Evolutionary conservation across 2,113 vertebrate species (phyloP).

Genomic region (Xiphophorus couchianus): DNA sequence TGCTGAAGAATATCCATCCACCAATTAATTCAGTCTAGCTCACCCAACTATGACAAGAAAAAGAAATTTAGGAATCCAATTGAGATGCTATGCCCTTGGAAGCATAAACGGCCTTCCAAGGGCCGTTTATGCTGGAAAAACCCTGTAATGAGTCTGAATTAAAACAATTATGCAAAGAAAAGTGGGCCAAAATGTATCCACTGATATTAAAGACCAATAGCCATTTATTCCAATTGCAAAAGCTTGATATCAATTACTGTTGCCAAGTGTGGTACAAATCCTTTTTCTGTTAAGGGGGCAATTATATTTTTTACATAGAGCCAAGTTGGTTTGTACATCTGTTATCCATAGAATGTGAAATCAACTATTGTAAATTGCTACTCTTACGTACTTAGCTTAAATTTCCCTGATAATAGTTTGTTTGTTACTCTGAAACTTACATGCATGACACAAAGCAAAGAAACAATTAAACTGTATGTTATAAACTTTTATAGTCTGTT

Average conservation of each 20-base stretch:
- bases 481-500: no score
- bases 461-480: neutral
- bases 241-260: no score
- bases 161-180: neutral
- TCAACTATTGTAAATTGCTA: neutral
- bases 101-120: neutral
- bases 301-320: no score
- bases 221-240: no score
- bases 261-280: no score
- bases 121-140: neutral
- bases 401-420: neutral
- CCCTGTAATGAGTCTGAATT: neutral
- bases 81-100: neutral
- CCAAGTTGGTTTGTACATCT: neutral
- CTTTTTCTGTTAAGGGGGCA: no score
- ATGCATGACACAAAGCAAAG: neutral
- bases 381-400: neutral
- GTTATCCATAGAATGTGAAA: neutral
- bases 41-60: no score
- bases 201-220: no score
- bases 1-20: no score
- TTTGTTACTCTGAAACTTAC: neutral
- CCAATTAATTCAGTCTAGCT: no score
- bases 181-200: no score
- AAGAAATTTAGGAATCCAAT: neutral